Base-by-base conservation (phyloP, 2,888 invertebrate genomes). In the Perizoma affinitatum region DNA sequence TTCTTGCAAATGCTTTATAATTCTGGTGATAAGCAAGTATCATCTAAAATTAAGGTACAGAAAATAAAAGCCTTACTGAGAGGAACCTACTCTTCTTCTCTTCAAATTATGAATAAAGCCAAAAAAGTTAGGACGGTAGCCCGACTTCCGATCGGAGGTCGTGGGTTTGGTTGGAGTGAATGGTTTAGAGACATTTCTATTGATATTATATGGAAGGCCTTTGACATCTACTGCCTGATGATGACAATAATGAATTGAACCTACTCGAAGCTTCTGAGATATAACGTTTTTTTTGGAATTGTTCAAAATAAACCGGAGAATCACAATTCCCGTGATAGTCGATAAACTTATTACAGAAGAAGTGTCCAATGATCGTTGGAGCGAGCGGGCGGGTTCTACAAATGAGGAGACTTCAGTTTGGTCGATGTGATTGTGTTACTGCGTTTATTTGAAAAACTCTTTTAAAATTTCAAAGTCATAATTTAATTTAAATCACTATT, bases 261-360 rank as follows among this genome's bases (percentile, higher is more conserved):
- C n/a, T n/a, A n/a, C n/a, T n/a, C n/a, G n/a, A n/a, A n/a, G n/a
- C n/a, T n/a, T 49, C 36, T 40, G 9, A 36, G 34, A 40, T 54
- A 34, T 10, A 40, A 49, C 35, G 43, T 53, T 53, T 49, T 36
- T 42, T 60, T 44, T 48, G 9, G 46, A 62, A 51, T 49, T 54
- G 56, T 61, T 58, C 52, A 58, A 62, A 54, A 60, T 57, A 74
- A 72, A 74, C 66, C 67, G 70, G 67, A 74, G 72, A 74, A 76
- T 71, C 72, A 73, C 73, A 63, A 70, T 73, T 72, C 69, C 69
- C 71, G 67, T 69, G 75, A 74, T 79, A 79, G 78, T 79, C 83
- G 82, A 84, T 83, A 82, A 86, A 84, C 80, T 84, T 84, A 86
- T 83, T 86, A 84, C 80, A 70, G 72, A 72, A 73, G 76, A 76